Evolutionary conservation across 2,888 invertebrate genomes (phyloP), one percentile per base, ranked within the genome.

Genomic region (Cataglyphis albicans): DNA sequence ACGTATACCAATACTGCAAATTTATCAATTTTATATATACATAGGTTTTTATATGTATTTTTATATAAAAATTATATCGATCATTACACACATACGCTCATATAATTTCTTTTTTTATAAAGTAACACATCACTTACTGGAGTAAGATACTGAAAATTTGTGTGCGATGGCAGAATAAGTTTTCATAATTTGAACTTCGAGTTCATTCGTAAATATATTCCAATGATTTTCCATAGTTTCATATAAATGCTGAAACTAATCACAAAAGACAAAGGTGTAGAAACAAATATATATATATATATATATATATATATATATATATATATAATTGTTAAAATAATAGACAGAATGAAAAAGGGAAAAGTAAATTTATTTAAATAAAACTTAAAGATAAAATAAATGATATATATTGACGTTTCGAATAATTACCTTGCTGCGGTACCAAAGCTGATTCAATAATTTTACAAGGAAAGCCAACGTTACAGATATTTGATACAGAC

Each of bases 211-310:
- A 78, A 78, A 70, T 59, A 78, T 3, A 44, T 78, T 70, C 78
- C 78, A 78, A 5, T 78, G 78, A 10, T 41, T 21, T 32, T 78
- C 57, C 72, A 78, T 78, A 10, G 18, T 32, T 70, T 32, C 57
- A 18, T 78, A 78, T 9, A 78, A 44, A 78, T 7, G 57, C 6
- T 6, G 57, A 70, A 78, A 44, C 78, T 78, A 32, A n/a, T 61
- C 7, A n/a, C 15, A 32, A 64, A 63, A 38, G 21, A 29, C n/a
- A 55, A 38, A 41, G 4, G 15, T 41, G 35, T 1, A 9, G 57
- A 72, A 25, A 25, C 15, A 15, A 38, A 25, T 44, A 29, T 29
- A 35, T 32, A 5, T 21, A 21, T 21, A 21, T 35, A 6, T 35
- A 35, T 35, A 35, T 21, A 21, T 21, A 21, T 21, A 21, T 21